Base-by-base conservation (phyloP, 2,113 vertebrate species). In the Phycodurus eques region DNA sequence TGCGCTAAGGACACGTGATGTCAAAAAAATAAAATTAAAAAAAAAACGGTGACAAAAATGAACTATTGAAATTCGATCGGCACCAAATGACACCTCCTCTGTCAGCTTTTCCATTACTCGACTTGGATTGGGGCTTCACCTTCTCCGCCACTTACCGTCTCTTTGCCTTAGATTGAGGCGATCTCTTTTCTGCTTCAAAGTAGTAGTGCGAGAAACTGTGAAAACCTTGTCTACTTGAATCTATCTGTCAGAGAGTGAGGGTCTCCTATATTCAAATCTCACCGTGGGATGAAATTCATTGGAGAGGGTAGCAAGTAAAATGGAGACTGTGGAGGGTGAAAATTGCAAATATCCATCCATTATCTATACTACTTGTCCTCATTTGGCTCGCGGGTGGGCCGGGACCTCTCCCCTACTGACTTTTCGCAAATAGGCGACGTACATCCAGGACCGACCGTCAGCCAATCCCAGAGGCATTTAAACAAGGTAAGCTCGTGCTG, bases 1-100 rank as follows among this genome's bases (percentile, higher is more conserved):
- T 67, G 70, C 71, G 72, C 69, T 68, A 42, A 69, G 72, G 77
- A 65, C 71, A 82, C 33, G 79, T 80, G 27, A 27, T 27, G 27
- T 27, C 27, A 27, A 27, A 27, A 27, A 27, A 27, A 27, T 1
- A 27, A 27, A 27, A 27, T 1, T 1, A 27, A 27, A 27, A 27
- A 27, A 80, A 76, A 79, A 31, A 13, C 33, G 14, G 27, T 33
- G 57, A 60, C 11, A 4, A 27, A 57, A 57, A 57, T 60, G 27
- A 33, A 33, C 27, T 33, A 31, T 7, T 33, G 31, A 61, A 61
- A 61, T 61, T 19, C 31, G 5, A 60, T 15, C 57, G 15, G 31
- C 57, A 60, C 14, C 27, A 35, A 61, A 33, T 17, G 2, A 17
- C 27, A 33, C 15, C 31, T 60, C 33, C 27, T 59, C 57, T 14